Evolutionary conservation across 1,140 invertebrate genomes (phyloP), one percentile per base, ranked within the genome.

Genomic region (Bathynomus jamesi): DNA sequence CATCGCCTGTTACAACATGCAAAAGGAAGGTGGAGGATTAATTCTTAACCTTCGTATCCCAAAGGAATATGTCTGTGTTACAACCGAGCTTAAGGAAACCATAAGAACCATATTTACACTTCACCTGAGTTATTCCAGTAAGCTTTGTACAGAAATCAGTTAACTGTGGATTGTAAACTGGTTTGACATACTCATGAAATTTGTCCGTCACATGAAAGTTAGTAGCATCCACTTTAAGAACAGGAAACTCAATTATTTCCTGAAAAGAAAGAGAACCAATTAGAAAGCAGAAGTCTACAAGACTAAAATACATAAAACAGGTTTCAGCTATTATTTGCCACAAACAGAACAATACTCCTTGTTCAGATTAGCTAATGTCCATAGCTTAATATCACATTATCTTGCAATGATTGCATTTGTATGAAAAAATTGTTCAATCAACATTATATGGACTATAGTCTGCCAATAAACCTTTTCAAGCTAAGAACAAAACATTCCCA

Each of bases 241-340:
- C 87, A 2, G 88, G 88, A 78, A 89, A 86, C 80, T 89, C 88
- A 63, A 89, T 89, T 13, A 89, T 88, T 82, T 89, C 88, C 83
- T 87, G 83, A 13, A 80, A 82, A 8, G 30, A 30, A 72, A 53
- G 13, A 53, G 13, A 53, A 17, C 13, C 21, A 53, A 17, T 17
- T 53, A 53, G 13, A 53, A 17, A 53, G 13, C 13, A 17, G 21
- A 8, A 40, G 7, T 40, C 7, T 40, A 40, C 17, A 40, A 40
- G 7, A 40, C 17, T 40, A 40, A 40, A 8, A 40, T 40, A 40
- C 17, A 40, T 40, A 40, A 8, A 40, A 8, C 17, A 40, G 17
- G 7, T 8, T 40, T 8, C 17, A 40, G 7, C 7, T 40, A 40
- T 17, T 40, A 40, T 40, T 8, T 40, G 17, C 17, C 17, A 40